A percentile compares a stretch with the other conserved stretches of the same genome.
These are phyloP conservation scores for Mesocricetus auratus DNA, from an alignment of 2,113 vertebrate species.

Conservation along the genomic window DNA sequence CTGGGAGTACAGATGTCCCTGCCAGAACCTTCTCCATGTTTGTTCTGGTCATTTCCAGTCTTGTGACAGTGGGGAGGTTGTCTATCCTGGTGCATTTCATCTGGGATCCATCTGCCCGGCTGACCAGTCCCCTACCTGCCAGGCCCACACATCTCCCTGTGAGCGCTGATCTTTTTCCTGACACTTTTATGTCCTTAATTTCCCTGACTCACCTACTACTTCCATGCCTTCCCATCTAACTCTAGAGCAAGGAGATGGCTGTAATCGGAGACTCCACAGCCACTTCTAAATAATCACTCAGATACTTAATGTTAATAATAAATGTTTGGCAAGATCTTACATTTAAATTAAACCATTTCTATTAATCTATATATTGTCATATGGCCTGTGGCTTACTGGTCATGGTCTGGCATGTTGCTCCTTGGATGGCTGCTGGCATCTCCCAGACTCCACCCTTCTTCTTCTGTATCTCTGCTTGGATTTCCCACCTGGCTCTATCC, in stretches of 20 bases:
- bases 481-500: too few relatives aligned
- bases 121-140: not conserved
- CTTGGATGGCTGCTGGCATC: too few relatives aligned
- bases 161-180: not conserved
- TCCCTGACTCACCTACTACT: not conserved
- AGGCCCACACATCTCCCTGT: not conserved
- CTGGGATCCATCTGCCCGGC: not conserved
- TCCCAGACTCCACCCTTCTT: too few relatives aligned
- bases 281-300: too few relatives aligned
- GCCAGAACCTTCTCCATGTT: not conserved
- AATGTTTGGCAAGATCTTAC: too few relatives aligned
- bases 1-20: fast-evolving
- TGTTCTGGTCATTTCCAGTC: not conserved
- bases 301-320: too few relatives aligned
- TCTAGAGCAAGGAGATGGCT: not conserved
- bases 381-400: too few relatives aligned
- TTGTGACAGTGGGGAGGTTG: not conserved
- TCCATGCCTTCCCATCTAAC: not conserved
- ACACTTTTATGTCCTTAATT: not conserved
- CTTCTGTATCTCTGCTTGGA: too few relatives aligned
- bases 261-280: too few relatives aligned
- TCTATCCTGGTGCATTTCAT: not conserved
- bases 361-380: too few relatives aligned
- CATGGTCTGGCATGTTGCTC: too few relatives aligned
- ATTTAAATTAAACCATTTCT: too few relatives aligned